phyloP scores from a whole-genome alignment of 2,888 invertebrate genomes.

The Tenodera sinensis region DNA sequence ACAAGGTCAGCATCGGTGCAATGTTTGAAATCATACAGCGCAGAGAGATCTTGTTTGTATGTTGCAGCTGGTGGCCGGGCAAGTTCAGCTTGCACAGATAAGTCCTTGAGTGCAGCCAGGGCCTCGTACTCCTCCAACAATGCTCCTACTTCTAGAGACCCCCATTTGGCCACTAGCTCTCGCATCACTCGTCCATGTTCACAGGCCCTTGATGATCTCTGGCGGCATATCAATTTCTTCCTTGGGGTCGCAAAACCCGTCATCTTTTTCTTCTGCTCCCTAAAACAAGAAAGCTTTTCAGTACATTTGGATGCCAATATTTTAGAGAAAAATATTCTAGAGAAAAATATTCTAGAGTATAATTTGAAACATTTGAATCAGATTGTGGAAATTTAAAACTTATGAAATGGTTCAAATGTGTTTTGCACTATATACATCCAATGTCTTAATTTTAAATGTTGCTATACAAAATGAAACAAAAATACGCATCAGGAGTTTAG shows the following conservation, averaged over 20 bases:
- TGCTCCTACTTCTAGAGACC: constrained; percentile 77
- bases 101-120: constrained; percentile 78
- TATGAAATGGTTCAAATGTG: too few species aligned
- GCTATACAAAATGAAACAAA: too few species aligned
- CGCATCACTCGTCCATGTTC: constrained; percentile 68
- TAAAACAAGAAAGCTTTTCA: constrained; percentile 31
- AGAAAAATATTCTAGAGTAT: too few species aligned
- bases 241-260: constrained; percentile 77
- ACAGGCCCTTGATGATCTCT: constrained; percentile 73
- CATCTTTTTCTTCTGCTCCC: constrained; percentile 65
- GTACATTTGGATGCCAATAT: too few species aligned
- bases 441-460: too few species aligned
- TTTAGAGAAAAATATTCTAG: too few species aligned
- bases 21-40: constrained; percentile 76
- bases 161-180: constrained; percentile 77
- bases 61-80: constrained; percentile 87
- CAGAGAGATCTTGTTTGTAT: constrained; percentile 79
- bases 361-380: too few species aligned
- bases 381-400: too few species aligned
- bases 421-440: too few species aligned
- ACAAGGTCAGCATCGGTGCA: constrained; percentile 91
- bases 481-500: too few species aligned
- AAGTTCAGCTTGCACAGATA: constrained; percentile 82
- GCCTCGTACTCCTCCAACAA: constrained; percentile 91
- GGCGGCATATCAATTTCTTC: constrained; percentile 72